A percentile compares a stretch with the other conserved stretches of the same genome.
Evolutionary conservation across 2,888 invertebrate genomes (phyloP).

Genomic region (Protonemura montana): DNA sequence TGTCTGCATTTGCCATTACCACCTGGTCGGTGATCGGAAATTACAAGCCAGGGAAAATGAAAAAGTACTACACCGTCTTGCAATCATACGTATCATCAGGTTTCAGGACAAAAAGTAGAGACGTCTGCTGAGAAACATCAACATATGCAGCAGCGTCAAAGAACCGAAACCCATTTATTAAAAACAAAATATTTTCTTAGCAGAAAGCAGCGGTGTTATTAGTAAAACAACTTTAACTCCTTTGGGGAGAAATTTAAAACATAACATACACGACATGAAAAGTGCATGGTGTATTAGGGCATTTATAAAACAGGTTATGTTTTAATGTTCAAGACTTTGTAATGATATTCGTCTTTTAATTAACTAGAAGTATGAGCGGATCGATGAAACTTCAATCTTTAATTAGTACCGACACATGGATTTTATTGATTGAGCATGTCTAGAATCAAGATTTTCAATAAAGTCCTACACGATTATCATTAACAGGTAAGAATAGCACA

Average conservation of each 20-base stretch:
- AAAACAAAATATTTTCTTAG: background rate
- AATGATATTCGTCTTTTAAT: slow-evolving; percentile 28
- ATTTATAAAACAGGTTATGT: slow-evolving; percentile 17
- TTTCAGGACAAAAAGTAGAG: background rate
- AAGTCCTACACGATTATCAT: background rate
- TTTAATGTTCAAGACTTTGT: background rate
- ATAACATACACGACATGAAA: slow-evolving; percentile 14
- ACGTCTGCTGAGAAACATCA: background rate
- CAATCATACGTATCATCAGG: background rate
- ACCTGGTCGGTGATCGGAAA: background rate
- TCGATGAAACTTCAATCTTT: slow-evolving; percentile 27
- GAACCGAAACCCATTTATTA: background rate
- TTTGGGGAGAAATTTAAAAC: background rate
- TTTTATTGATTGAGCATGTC: slow-evolving; percentile 26
- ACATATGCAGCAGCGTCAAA: background rate
- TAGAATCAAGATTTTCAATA: slow-evolving; percentile 35
- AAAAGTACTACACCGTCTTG: background rate
- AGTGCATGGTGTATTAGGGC: slow-evolving; percentile 15
- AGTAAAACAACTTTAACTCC: background rate
- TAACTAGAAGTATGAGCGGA: background rate
- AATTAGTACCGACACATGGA: slow-evolving; percentile 15
- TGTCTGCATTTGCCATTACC: background rate
- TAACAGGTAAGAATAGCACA: background rate
- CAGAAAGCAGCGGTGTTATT: background rate
- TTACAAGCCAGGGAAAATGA: background rate